These are phyloP conservation scores for Electrona antarctica DNA, from an alignment of 2,113 vertebrate species.

Conservation along the genomic window DNA sequence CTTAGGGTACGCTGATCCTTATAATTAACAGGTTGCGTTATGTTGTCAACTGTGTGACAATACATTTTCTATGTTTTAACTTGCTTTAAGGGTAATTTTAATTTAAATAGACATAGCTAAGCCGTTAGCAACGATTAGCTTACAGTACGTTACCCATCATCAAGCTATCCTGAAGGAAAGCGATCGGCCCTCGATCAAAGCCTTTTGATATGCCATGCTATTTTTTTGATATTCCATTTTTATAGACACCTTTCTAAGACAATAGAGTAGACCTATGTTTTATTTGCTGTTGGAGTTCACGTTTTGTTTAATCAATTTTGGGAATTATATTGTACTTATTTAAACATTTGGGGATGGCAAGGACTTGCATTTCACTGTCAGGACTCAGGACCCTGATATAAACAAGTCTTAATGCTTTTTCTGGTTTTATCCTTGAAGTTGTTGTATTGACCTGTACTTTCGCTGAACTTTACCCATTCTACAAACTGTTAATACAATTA, in stretches of 20 bases:
- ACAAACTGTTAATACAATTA: too few species aligned
- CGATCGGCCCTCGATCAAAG: background rate
- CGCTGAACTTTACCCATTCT: too few species aligned
- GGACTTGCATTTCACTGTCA: too few species aligned
- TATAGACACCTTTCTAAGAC: background rate
- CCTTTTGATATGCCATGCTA: background rate
- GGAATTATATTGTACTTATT: too few species aligned
- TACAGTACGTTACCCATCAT: background rate
- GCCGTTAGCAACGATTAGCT: conserved; percentile 20
- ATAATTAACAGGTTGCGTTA: background rate
- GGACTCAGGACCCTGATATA: too few species aligned
- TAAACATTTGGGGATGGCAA: too few species aligned
- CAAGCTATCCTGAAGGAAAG: background rate
- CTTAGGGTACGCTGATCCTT: background rate
- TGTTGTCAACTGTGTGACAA: background rate
- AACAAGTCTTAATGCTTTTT: too few species aligned
- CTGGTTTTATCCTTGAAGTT: too few species aligned
- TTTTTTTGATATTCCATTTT: background rate
- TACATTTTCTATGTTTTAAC: background rate
- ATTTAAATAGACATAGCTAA: conserved; percentile 16
- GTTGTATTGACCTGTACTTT: too few species aligned
- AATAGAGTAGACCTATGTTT: background rate
- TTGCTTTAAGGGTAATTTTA: background rate
- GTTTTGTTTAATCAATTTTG: too few species aligned
- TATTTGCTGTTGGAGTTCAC: too few species aligned